Percentiles rank a stretch among this genome's conserved stretches.
These are phyloP conservation scores for Eupithecia insigniata DNA, from an alignment of 2,888 invertebrate species.

Conservation along the genomic window DNA sequence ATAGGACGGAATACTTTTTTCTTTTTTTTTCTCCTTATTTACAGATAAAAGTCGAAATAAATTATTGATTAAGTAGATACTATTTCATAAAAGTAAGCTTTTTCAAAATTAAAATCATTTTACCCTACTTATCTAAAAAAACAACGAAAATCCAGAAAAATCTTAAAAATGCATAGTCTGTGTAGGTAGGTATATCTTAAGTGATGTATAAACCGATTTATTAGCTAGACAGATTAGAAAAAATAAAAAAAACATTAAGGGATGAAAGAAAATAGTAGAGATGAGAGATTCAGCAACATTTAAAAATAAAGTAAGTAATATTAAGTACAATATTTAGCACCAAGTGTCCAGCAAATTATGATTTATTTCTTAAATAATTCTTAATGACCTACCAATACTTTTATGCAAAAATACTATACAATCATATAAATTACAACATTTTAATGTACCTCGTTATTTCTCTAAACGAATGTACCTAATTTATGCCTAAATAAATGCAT, in stretches of 20 bases:
- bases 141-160: not conserved
- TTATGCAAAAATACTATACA: constrained; percentile 13
- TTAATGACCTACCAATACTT: constrained; percentile 16
- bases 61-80: no score
- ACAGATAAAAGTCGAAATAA: constrained; percentile 17
- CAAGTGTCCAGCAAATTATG: constrained; percentile 26
- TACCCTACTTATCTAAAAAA: not conserved
- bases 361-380: constrained; percentile 20
- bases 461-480: not conserved
- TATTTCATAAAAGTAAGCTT: not conserved
- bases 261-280: not conserved
- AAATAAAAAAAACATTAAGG: not conserved
- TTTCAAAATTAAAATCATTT: not conserved
- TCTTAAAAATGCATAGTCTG: not conserved
- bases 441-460: not conserved
- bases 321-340: constrained; percentile 25
- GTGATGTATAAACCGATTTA: not conserved
- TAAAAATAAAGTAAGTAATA: constrained; percentile 12
- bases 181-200: not conserved
- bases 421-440: constrained; percentile 6
- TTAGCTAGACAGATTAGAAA: not conserved
- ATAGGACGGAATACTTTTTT: constrained; percentile 16
- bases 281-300: constrained; percentile 21
- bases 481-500: constrained; percentile 1
- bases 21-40: no score